phyloP scores from a whole-genome alignment of 1,140 invertebrate genomes.

The Drosophila insularis region DNA sequence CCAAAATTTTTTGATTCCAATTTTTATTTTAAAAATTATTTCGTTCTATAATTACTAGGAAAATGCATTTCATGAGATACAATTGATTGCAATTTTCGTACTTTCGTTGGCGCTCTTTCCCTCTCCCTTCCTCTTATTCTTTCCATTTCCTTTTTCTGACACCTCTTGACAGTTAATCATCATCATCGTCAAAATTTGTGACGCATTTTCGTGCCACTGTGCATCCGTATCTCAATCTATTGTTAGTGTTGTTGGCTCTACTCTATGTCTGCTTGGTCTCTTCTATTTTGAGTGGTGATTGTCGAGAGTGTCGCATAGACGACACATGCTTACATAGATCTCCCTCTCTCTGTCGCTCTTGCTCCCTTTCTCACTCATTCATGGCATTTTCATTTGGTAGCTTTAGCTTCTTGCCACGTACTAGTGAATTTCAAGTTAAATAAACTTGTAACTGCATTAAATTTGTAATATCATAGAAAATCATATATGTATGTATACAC shows the following conservation, averaged over 20 bases:
- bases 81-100: too few relatives aligned
- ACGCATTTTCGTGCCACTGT: constrained; percentile 13
- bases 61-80: too few relatives aligned
- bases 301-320: constrained; percentile 72
- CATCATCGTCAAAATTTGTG: constrained; percentile 7
- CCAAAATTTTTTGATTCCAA: too few relatives aligned
- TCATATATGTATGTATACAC: neutral
- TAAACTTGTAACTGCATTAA: constrained; percentile 70
- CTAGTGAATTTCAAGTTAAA: constrained; percentile 48
- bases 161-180: neutral
- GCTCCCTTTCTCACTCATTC: constrained; percentile 18
- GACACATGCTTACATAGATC: constrained; percentile 71
- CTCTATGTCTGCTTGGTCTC: constrained; percentile 22
- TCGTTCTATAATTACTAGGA: too few relatives aligned
- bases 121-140: neutral
- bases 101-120: too few relatives aligned
- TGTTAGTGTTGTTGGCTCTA: constrained; percentile 15
- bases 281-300: constrained; percentile 75
- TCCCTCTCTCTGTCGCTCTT: constrained; percentile 27
- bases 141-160: neutral
- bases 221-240: constrained; percentile 5
- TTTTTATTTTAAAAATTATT: too few relatives aligned
- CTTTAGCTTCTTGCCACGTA: constrained; percentile 17
- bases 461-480: constrained; percentile 59
- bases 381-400: constrained; percentile 30